Base-by-base conservation (phyloP, 2,113 vertebrate genomes). In the Pteronura brasiliensis region DNA sequence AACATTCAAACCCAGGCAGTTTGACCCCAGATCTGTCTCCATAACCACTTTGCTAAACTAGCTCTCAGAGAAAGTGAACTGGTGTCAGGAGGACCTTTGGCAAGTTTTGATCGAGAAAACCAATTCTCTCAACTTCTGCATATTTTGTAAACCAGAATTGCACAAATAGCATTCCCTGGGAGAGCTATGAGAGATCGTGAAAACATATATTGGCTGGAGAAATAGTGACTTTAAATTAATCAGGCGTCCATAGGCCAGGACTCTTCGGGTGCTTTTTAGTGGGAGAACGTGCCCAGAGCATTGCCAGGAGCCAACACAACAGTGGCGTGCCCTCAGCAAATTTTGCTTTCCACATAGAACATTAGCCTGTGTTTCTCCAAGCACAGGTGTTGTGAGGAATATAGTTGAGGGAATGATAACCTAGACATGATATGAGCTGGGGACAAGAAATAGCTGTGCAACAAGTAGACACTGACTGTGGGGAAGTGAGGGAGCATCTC, bases 401-500 rank as follows among this genome's bases (percentile, higher is more conserved):
- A 52, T 77, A 31, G 83, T 87, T 39, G 79, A 11, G 34, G 42
- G 95, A 93, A 90, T 4, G 7, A 63, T 57, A 25, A 4, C 59
- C 55, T 90, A 80, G 87, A 71, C 17, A 31, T 79, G 47, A 20
- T 27, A 21, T 87, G 36, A 81, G 23, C 63, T 95, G 82, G n/a
- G 80, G 76, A 85, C 71, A 34, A 84, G 94, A 95, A 92, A 65
- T 3, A 93, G 49, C 76, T 39, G 12, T 13, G 11, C 20, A 44
- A 29, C 6, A 72, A 95, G 85, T 55, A 27, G 27, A 65, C n/a
- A 6, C 25, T 34, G 13, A 29, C 77, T 25, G 0, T 74, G 31
- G 67, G 39, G 36, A 92, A 44, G 47, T 39, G 36, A 93, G 39
- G n/a, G 5, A 27, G 5, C 1, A 0, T 81, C 94, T 95, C 69